These are phyloP conservation scores for Drosophila nigritarsus DNA, from an alignment of 2,888 invertebrate genomes.

Conservation along the genomic window DNA sequence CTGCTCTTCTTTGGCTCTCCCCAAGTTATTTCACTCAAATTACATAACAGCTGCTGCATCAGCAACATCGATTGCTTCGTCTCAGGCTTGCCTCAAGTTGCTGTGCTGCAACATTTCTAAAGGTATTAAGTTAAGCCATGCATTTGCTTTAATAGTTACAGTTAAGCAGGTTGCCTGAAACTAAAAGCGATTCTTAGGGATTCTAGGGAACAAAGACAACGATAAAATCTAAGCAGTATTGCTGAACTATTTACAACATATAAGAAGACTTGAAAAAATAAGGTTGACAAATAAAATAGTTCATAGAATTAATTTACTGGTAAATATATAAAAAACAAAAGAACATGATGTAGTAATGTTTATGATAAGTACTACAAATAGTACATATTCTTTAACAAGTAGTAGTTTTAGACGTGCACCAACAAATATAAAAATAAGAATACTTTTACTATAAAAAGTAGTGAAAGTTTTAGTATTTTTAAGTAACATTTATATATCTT, in stretches of 20 bases:
- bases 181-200: neutral
- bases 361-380: too few relatives aligned
- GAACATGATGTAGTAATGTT: too few relatives aligned
- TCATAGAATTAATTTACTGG: neutral
- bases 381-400: too few relatives aligned
- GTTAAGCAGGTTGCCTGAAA: neutral
- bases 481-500: neutral
- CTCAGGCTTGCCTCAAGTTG: neutral
- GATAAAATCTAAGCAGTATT: neutral
- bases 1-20: neutral
- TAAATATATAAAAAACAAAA: neutral
- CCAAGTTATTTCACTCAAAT: conserved; percentile 22
- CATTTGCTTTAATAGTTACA: conserved; percentile 20
- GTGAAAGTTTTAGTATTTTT: neutral
- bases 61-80: neutral
- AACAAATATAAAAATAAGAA: too few relatives aligned
- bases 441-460: too few relatives aligned
- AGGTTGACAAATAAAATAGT: neutral
- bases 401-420: too few relatives aligned
- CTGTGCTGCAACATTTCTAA: conserved; percentile 25
- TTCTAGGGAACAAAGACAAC: neutral
- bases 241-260: neutral
- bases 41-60: conserved; percentile 22
- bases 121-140: conserved; percentile 26
- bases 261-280: neutral